A percentile compares a stretch with the other conserved stretches of the same genome.
These are phyloP conservation scores for Pollenia griseotomentosa DNA, from an alignment of 2,888 invertebrate species.

Conservation along the genomic window DNA sequence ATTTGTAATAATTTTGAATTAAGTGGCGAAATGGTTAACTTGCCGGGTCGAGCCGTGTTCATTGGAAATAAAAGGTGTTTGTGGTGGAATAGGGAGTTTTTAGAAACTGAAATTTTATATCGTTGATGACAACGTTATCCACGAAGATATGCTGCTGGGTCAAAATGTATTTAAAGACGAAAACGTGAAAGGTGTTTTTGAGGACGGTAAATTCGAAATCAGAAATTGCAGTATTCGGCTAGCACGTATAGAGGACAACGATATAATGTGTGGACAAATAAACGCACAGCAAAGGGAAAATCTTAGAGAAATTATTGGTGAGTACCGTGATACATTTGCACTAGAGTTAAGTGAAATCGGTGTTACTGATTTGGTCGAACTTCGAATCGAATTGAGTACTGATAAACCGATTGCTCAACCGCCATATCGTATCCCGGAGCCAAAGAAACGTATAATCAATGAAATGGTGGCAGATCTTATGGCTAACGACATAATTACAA, in stretches of 20 bases:
- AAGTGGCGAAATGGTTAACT: background rate
- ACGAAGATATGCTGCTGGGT: background rate
- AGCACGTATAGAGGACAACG: background rate
- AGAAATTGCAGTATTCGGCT: background rate
- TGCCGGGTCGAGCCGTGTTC: background rate
- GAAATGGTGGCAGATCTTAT: conserved; percentile 45
- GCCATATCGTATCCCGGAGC: conserved; percentile 62
- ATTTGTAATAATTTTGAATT: conserved; percentile 11
- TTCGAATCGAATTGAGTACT: conserved; percentile 46
- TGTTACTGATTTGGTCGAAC: conserved; percentile 49
- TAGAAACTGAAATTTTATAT: background rate
- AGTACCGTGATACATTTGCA: too few species aligned
- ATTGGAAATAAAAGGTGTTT: conserved; percentile 7
- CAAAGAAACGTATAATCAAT: conserved; percentile 37
- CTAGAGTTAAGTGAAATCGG: conserved; percentile 33
- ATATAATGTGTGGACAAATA: background rate
- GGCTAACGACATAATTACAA: conserved; percentile 58
- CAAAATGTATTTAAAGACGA: background rate
- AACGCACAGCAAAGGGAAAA: background rate
- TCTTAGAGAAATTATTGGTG: too few species aligned
- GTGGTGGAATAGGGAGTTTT: conserved; percentile 4
- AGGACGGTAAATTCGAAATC: background rate
- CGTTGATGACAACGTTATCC: background rate
- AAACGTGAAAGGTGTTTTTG: background rate
- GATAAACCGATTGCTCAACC: conserved; percentile 39